phyloP scores from a whole-genome alignment of 2,888 invertebrate genomes.

The Athalia rosae region DNA sequence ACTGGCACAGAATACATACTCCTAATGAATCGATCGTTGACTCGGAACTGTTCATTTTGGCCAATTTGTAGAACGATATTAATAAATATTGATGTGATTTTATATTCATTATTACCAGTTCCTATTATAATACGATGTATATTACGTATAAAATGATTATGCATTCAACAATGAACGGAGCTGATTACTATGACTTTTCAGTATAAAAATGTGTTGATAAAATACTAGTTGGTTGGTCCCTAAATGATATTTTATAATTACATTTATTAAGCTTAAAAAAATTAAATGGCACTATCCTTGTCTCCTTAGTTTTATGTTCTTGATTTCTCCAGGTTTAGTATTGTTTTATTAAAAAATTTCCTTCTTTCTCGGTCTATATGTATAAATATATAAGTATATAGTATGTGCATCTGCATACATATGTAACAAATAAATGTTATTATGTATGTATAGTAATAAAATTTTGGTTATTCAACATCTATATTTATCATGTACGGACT shows the following conservation, averaged over 20 bases:
- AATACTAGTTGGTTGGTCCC: constrained; percentile 55
- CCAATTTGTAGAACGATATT: constrained; percentile 20
- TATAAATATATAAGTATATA: constrained; percentile 39
- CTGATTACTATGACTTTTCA: constrained; percentile 31
- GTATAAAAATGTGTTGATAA: constrained; percentile 47
- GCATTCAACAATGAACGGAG: not conserved
- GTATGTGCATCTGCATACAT: constrained; percentile 25
- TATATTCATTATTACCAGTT: constrained; percentile 19
- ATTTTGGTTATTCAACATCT: constrained; percentile 46
- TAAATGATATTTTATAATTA: constrained; percentile 52
- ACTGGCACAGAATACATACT: constrained; percentile 13
- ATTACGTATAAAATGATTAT: constrained; percentile 20
- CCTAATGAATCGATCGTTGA: not conserved
- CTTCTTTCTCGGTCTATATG: constrained; percentile 9
- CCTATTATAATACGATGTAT: constrained; percentile 54
- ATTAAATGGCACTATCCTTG: constrained; percentile 57
- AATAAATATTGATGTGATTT: constrained; percentile 40
- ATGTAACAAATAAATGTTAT: not conserved
- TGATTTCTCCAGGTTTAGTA: constrained; percentile 21
- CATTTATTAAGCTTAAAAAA: constrained; percentile 50
- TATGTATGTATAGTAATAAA: constrained; percentile 43
- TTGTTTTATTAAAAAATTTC: constrained; percentile 31
- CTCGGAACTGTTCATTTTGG: not conserved
- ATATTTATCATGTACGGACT: constrained; percentile 42
- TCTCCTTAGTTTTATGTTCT: constrained; percentile 33